Evolutionary conservation across 2,888 invertebrate genomes (phyloP), one percentile per base, ranked within the genome.

Genomic region (Leptodirus hochenwartii): DNA sequence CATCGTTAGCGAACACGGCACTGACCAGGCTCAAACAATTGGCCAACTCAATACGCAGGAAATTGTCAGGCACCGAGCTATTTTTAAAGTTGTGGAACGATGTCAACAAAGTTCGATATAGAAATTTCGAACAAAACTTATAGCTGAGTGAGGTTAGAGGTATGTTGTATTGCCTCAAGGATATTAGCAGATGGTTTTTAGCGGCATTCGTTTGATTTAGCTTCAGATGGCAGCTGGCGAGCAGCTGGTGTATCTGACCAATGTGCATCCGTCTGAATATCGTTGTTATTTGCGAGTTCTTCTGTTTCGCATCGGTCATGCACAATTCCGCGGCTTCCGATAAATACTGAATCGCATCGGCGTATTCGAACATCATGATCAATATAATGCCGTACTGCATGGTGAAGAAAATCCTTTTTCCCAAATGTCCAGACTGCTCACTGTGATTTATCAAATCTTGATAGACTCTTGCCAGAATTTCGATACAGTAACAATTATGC

Each of bases 331-430:
- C 38, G 1, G 47, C 44, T 25, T 37, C 34, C 1, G 37, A 33
- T 6, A 56, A 41, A 15, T 46, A 37, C 24, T 43, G 42, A 5
- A 50, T 40, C 0, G 53, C 51, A 22, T 43, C 47, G 14, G 40
- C 36, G 13, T 44, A 43, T 31, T 54, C 53, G 1, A 41, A 43
- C 15, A 46, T 44, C 4, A 41, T 30, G 15, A 51, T 46, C 14
- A 54, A 37, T 9, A 51, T 49, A 3, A 47, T 41, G 1, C 47
- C 44, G 17, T 50, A 52, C 31, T 54, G 47, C 33, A 52, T 38
- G 16, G 48, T 34, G 30, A 51, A 54, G 12, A 45, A 39, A n/a
- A 50, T 29, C 13, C 27, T 24, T 27, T 37, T 37, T 6, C 39
- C 42, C n/a, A 41, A 24, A 35, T 44, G 44, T 2, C 40, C 42